phyloP scores from a whole-genome alignment of 1,140 invertebrate species.

The Tenebrio molitor region DNA sequence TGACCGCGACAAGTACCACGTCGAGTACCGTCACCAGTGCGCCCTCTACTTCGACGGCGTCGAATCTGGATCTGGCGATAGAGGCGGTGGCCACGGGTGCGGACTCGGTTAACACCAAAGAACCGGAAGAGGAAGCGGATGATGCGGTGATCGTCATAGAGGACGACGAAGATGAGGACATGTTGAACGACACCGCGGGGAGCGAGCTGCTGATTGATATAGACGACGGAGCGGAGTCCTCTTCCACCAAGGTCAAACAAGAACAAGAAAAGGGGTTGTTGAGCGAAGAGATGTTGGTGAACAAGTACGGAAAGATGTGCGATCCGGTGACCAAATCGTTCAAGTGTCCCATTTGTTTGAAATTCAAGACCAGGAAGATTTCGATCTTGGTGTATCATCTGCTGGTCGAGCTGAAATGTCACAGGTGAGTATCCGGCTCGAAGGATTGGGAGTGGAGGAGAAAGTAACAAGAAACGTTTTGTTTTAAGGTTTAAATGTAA shows the following conservation, averaged over 20 bases:
- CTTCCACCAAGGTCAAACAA: neutral
- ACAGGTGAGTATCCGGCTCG: slow-evolving; percentile 64
- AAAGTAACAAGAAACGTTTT: too few species aligned
- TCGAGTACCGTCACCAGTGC: too few species aligned
- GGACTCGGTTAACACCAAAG: slow-evolving; percentile 22
- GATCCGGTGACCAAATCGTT: slow-evolving; percentile 65
- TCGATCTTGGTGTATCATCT: slow-evolving; percentile 71
- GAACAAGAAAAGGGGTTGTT: neutral
- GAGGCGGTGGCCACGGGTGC: slow-evolving; percentile 1
- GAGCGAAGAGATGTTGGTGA: slow-evolving; percentile 47
- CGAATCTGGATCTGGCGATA: slow-evolving; percentile 9
- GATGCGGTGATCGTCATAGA: slow-evolving; percentile 46
- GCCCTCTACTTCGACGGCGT: too few species aligned
- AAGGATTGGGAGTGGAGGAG: too few species aligned
- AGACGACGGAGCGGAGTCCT: neutral
- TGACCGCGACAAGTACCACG: slow-evolving; percentile 3
- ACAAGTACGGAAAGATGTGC: slow-evolving; percentile 63
- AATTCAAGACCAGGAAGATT: slow-evolving; percentile 69
- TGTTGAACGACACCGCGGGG: neutral
- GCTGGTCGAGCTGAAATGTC: slow-evolving; percentile 71
- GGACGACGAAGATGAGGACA: slow-evolving; percentile 43
- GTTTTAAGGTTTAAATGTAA: slow-evolving; percentile 51
- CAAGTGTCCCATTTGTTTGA: slow-evolving; percentile 70
- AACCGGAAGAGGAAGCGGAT: slow-evolving; percentile 13
- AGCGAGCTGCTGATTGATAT: slow-evolving; percentile 8